phyloP scores from a whole-genome alignment of 2,113 vertebrate species.

The Pedetes capensis region DNA sequence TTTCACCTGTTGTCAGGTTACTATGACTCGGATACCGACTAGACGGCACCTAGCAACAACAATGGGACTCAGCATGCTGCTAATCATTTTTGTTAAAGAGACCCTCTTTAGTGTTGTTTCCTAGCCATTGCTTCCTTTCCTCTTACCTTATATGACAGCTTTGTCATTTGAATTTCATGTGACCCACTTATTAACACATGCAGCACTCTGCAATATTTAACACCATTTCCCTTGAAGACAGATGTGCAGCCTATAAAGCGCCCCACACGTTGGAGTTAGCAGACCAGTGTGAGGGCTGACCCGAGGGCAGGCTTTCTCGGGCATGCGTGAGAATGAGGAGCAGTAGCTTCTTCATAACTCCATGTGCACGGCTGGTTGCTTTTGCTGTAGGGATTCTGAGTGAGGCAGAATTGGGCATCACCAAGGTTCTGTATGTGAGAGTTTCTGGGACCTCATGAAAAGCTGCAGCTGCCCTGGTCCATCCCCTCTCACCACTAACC shows the following conservation, averaged over 20 bases:
- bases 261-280: rapidly evolving
- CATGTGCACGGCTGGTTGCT: rapidly evolving
- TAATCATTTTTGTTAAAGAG: no score
- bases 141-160: not conserved
- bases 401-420: rapidly evolving
- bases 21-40: no score
- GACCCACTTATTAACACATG: not conserved
- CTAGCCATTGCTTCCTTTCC: not conserved
- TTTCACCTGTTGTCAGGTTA: no score
- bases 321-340: no score
- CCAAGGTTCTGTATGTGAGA: no score
- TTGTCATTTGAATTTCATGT: not conserved
- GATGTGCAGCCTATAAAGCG: rapidly evolving
- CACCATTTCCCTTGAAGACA: not conserved
- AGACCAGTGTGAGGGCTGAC: rapidly evolving
- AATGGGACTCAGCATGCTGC: rapidly evolving
- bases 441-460: no score
- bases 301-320: rapidly evolving
- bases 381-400: not conserved
- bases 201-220: not conserved
- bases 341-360: rapidly evolving
- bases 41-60: no score
- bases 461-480: no score
- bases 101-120: rapidly evolving
- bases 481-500: rapidly evolving